Conservation (phyloP, 2,797 vertebrate species). For the Nothura maculosa region DNA sequence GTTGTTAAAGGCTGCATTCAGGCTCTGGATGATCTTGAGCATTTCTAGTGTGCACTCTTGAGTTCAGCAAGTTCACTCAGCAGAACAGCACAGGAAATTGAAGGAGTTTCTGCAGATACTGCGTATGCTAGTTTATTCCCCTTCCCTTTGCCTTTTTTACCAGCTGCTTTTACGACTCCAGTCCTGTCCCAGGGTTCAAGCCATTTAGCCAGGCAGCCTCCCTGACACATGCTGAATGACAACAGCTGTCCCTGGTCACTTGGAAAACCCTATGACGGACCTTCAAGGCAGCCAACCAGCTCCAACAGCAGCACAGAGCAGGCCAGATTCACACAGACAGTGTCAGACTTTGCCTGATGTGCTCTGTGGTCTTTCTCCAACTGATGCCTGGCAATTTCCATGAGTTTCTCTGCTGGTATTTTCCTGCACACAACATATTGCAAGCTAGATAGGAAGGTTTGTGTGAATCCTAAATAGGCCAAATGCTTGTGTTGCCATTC, state of each 20-base stretch:
- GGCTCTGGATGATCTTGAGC: no score
- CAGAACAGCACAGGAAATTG: fast-evolving
- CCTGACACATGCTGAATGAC: not conserved
- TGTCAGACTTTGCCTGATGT: not conserved
- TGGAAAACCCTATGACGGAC: not conserved
- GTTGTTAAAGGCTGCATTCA: no score
- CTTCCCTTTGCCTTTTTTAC: not conserved
- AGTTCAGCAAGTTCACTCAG: fast-evolving
- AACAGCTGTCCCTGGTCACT: not conserved
- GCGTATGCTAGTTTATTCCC: not conserved
- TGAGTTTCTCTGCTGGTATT: not conserved
- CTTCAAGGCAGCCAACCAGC: not conserved
- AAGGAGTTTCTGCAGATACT: not conserved
- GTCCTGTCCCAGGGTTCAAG: not conserved
- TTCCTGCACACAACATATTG: not conserved
- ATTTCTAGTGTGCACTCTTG: not conserved
- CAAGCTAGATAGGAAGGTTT: not conserved
- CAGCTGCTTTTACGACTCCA: not conserved
- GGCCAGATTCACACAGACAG: not conserved
- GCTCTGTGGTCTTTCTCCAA: not conserved
- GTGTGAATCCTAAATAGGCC: not conserved
- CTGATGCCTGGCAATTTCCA: not conserved
- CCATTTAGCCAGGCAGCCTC: not conserved
- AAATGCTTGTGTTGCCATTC: not conserved
- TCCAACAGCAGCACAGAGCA: not conserved